Percentiles rank a stretch among this genome's conserved stretches.
Evolutionary conservation across 1,140 invertebrate genomes (phyloP).

Genomic region (Drosophila kepulauana): DNA sequence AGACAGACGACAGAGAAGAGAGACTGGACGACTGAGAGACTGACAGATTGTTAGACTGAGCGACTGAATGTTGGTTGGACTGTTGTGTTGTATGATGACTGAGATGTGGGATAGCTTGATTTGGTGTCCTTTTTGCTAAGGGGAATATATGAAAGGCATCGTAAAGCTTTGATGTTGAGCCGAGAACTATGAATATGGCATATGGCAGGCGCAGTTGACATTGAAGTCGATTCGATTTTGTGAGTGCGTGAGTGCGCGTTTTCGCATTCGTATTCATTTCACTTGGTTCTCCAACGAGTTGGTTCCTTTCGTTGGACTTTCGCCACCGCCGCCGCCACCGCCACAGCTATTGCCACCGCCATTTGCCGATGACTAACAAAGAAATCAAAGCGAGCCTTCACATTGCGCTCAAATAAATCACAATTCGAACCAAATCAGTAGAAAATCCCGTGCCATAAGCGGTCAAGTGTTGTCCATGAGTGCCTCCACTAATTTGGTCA

Average conservation of each 20-base stretch:
- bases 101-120: slow-evolving; percentile 73
- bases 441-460: slow-evolving; percentile 79
- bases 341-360: slow-evolving; percentile 19
- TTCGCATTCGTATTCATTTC: slow-evolving; percentile 70
- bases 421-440: slow-evolving; percentile 83
- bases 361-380: slow-evolving; percentile 65
- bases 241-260: slow-evolving; percentile 40
- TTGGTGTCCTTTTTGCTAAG: slow-evolving; percentile 70
- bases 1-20: slow-evolving; percentile 17
- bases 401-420: slow-evolving; percentile 81
- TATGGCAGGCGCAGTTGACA: slow-evolving; percentile 28
- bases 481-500: slow-evolving; percentile 83
- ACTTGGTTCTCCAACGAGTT: slow-evolving; percentile 33
- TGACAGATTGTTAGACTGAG: not conserved
- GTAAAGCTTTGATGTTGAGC: slow-evolving; percentile 68
- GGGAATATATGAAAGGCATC: slow-evolving; percentile 67
- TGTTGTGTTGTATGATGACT: not conserved
- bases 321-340: slow-evolving; percentile 37
- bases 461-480: slow-evolving; percentile 81
- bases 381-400: slow-evolving; percentile 73
- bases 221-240: slow-evolving; percentile 45
- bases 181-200: slow-evolving; percentile 65
- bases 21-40: slow-evolving; percentile 16
- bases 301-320: slow-evolving; percentile 59
- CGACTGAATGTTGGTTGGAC: slow-evolving; percentile 4